phyloP scores from a whole-genome alignment of 2,797 vertebrate genomes.

The Scolopax bukidnonensis region DNA sequence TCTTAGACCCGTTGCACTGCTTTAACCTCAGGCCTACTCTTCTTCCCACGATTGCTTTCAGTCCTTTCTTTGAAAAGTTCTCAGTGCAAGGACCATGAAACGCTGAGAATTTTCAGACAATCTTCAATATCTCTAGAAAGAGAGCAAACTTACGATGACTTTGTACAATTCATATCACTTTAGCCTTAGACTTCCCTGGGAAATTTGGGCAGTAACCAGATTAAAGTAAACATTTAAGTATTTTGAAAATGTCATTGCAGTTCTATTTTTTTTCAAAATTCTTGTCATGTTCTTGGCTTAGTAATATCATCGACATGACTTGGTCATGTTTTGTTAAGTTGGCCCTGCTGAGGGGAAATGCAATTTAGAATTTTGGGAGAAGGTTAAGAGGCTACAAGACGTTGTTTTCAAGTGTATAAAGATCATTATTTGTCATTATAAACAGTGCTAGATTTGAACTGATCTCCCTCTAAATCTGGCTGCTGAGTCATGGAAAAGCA shows the following conservation, averaged over 20 bases:
- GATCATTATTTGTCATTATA: not conserved
- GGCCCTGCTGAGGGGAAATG: not conserved
- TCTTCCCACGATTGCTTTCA: not conserved
- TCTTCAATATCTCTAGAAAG: not conserved
- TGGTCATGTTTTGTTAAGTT: constrained; percentile 23
- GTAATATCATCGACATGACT: constrained; percentile 2
- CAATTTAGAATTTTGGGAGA: not conserved
- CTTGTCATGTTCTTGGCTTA: not conserved
- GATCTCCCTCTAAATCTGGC: not conserved
- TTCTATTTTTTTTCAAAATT: constrained; percentile 10
- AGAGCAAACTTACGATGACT: not conserved
- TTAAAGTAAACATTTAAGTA: constrained; percentile 25
- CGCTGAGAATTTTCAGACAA: not conserved
- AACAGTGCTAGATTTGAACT: constrained; percentile 20
- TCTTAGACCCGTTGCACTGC: not conserved
- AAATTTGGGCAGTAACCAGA: constrained; percentile 6
- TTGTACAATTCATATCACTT: not conserved
- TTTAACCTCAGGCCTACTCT: not conserved
- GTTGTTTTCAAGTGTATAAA: constrained; percentile 6
- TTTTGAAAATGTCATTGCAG: not conserved
- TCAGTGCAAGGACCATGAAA: not conserved
- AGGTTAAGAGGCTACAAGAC: not conserved
- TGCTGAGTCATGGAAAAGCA: constrained; percentile 10
- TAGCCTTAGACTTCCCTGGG: not conserved
- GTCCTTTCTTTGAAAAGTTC: not conserved